Conservation (phyloP, 2,797 vertebrate genomes). For the Gambusia yucatana region DNA sequence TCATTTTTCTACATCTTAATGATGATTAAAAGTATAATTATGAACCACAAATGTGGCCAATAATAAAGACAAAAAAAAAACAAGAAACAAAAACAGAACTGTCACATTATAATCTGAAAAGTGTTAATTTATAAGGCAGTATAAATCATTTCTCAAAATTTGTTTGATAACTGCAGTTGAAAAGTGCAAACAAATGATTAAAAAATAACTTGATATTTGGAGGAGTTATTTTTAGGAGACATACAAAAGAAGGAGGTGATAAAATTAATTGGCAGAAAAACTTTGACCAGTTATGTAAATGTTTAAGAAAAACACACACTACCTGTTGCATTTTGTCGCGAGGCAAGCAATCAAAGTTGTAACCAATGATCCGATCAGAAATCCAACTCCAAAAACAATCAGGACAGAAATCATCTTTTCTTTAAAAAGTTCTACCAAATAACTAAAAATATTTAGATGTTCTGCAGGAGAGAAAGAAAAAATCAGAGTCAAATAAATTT, state of each 20-base stretch:
- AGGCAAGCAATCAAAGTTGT: slow-evolving; percentile 48
- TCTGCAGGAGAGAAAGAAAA: slow-evolving; percentile 15
- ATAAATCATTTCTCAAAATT: background rate
- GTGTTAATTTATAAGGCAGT: background rate
- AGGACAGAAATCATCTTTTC: background rate
- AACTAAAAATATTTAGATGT: accelerated
- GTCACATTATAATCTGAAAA: background rate
- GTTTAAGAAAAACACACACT: background rate
- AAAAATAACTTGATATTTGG: background rate
- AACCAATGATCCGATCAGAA: slow-evolving; percentile 49
- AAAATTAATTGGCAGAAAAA: background rate
- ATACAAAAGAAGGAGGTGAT: background rate
- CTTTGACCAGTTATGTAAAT: background rate
- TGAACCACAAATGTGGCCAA: background rate
- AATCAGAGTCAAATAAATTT: background rate
- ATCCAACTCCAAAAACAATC: slow-evolving; percentile 45
- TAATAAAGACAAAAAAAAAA: background rate
- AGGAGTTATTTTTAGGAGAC: background rate
- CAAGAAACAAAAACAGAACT: too few relatives aligned
- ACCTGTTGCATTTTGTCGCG: slow-evolving; percentile 28
- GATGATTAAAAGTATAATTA: background rate
- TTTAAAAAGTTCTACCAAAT: accelerated
- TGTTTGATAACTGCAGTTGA: background rate
- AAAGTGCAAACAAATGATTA: background rate
- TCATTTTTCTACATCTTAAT: background rate